These are phyloP conservation scores for Scolanthus callimorphus DNA, from an alignment of 92 coral and sea anemone genomes.

Conservation along the genomic window DNA sequence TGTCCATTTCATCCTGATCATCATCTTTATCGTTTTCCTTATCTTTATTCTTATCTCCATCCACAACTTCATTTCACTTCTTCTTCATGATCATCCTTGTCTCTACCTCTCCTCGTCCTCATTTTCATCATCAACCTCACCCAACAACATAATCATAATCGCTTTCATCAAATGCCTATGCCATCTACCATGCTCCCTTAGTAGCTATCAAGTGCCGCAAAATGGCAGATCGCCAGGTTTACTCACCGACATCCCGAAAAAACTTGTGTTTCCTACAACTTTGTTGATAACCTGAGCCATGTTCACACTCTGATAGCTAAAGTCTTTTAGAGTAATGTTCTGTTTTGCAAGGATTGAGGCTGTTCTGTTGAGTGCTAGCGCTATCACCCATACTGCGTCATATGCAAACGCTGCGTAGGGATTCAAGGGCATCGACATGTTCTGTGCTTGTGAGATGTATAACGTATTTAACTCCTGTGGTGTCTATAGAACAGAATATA, in stretches of 20 bases:
- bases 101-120: too few species aligned
- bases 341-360: slow-evolving; percentile 18
- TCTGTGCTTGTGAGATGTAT: slow-evolving; percentile 19
- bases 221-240: too few species aligned
- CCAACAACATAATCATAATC: too few species aligned
- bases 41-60: too few species aligned
- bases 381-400: slow-evolving; percentile 61
- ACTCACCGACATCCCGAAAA: slow-evolving; percentile 73
- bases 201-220: too few species aligned
- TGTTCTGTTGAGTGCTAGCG: slow-evolving; percentile 57
- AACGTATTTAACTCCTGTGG: slow-evolving; percentile 23
- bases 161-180: too few species aligned
- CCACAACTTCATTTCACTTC: too few species aligned
- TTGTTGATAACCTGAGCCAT: slow-evolving; percentile 13
- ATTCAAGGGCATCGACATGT: slow-evolving; percentile 24
- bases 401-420: slow-evolving; percentile 62
- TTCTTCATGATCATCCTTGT: too few species aligned
- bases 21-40: too few species aligned
- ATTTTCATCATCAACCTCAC: too few species aligned
- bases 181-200: too few species aligned
- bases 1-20: too few species aligned
- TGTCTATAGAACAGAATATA: slow-evolving; percentile 20
- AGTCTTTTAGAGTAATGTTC: slow-evolving; percentile 49
- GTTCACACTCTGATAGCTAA: slow-evolving; percentile 31
- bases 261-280: slow-evolving; percentile 25